Base-by-base conservation (phyloP, 1,140 invertebrate genomes). In the Bombus confusus region DNA sequence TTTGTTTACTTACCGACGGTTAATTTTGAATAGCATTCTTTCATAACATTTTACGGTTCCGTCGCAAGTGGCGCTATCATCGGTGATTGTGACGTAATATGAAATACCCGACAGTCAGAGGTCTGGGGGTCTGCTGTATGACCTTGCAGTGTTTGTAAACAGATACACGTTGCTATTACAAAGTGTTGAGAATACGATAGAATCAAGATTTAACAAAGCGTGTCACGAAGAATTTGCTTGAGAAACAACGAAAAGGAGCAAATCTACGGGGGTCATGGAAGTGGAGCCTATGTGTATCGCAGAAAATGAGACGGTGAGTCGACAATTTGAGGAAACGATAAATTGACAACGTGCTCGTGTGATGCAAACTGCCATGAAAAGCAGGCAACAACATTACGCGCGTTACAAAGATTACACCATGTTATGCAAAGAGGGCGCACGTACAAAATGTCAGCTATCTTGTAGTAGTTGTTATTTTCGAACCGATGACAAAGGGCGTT, bases 101-200 rank as follows among this genome's bases (percentile, higher is more conserved):
- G 81, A 83, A 79, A 83, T 80, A 88, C 81, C 87, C 83, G 66
- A 74, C 62, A 77, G 74, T 80, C 83, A 41, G 76, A 87, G 79
- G 87, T 90, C 91, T 90, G 91, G 89, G 93, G 90, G 88, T 90
- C 92, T 92, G 92, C 93, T 92, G 93, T 91, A 91, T 95, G 94
- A 94, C 94, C 94, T 95, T 95, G 94, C 92, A 92, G 93, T 95
- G 94, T 95, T 95, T 95, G 94, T 94, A 95, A 95, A 95, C 94
- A 94, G 93, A 94, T 92, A 94, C 94, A 94, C 94, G 94, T 94
- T 95, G 94, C 88, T 86, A 84, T 90, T 87, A 68, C 68, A 80
- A 83, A 89, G 77, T 90, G 64, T 89, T 72, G 82, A 88, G 76
- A 74, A 81, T 57, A 86, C 78, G 69, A 80, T 75, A 68, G 66